Evolutionary conservation across 1,140 invertebrate species (phyloP), one percentile per base, ranked within the genome.

Genomic region (Pomacea maculata): DNA sequence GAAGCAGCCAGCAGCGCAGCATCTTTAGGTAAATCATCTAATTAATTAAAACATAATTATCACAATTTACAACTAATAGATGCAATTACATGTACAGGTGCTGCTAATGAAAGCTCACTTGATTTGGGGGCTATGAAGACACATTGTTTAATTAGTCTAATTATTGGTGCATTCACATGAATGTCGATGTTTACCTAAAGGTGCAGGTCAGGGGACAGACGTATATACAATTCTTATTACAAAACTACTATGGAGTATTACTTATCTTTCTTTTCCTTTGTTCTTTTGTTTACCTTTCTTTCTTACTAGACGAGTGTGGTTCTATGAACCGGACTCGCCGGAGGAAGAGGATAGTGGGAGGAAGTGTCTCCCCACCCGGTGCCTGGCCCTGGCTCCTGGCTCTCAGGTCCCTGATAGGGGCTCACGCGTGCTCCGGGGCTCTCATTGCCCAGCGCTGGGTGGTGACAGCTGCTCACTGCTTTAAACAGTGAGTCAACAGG

Each of bases 401-500:
- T 12, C 72, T 88, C 4, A 25, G 83, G 21, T 80, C 80, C 4
- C 19, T 80, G 74, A 45, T 82, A n/a, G 81, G 83, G 52, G 87
- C 84, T 11, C 78, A 87, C 83, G 75, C 86, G 15, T 92, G 92
- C 83, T 91, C 91, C 19, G 92, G 90, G 45, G 86, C 86, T 14
- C 75, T 92, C 7, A 88, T 92, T 34, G 84, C 88, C 68, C 84
- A 83, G 9, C 86, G 88, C 68, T 92, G 91, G 90, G 82, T 92
- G 7, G 75, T 92, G 15, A 92, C 92, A 4, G 92, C 92, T 8
- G 92, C 90, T 52, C 92, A 92, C 81, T 92, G 92, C 88, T 83
- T 87, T 19, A 84, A 74, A 82, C 52, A 80, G 83, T 84, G 64
- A 83, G 81, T 73, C 34, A 61, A 61, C 57, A 61, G 34, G 11